Evolutionary conservation across 2,113 vertebrate species (phyloP), one percentile per base, ranked within the genome.

Genomic region (Silurus glanis): DNA sequence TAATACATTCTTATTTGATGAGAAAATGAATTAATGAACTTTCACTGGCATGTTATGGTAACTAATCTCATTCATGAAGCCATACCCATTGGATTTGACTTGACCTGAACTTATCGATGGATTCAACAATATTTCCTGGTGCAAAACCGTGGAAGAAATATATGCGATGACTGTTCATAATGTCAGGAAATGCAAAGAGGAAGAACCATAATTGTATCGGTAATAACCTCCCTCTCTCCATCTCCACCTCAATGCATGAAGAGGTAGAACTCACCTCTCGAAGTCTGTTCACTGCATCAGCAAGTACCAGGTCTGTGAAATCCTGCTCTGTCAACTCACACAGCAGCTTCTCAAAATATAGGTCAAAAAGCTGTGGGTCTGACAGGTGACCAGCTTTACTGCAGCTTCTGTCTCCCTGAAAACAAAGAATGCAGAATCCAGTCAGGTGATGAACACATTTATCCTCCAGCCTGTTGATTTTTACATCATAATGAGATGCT

Each of bases 261-360:
- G 12, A 58, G 10, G 37, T 45, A 59, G 21, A 59, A 62, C 6
- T 51, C 45, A 97, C 98, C 95, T 96, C 91, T 91, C 90, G 92
- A 23, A 98, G 87, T 55, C 97, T 92, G 9, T 17, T 83, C n/a
- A 97, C 79, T 0, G 96, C 96, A 49, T 97, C 97, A 0, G 91
- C 89, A 10, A 94, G 91, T 37, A 94, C 96, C 0, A 95, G 95
- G 75, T 97, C 95, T 0, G 85, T 92, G 23, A 95, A 23, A 81
- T 95, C 95, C 4, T 91, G 92, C 87, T 96, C 95, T 0, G 95
- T 96, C 17, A 99, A 92, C 88, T 97, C 96, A 23, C 85, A 93
- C 83, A 98, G 92, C 62, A 99, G 88, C 86, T 95, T 95, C 0
- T 96, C 90, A 89, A 99, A 98, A 92, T 96, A 95, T 16, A 72